phyloP scores from a whole-genome alignment of 2,797 vertebrate genomes.

The Babyrousa celebensis region DNA sequence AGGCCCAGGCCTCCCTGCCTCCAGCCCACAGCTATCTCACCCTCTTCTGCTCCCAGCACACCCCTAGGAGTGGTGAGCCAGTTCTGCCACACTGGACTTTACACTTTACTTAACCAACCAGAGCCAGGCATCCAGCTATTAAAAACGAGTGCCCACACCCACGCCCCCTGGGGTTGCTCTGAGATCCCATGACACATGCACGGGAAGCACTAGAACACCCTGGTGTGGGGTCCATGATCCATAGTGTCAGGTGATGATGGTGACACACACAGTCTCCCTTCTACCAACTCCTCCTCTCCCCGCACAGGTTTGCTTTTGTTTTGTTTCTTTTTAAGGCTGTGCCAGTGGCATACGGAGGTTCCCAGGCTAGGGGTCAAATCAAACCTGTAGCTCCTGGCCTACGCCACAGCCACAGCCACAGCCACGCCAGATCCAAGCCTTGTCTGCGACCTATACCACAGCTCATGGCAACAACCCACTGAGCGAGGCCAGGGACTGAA shows the following conservation, averaged over 20 bases:
- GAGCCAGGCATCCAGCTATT: neutral
- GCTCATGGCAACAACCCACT: no score
- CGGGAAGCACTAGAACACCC: fast-evolving
- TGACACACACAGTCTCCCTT: neutral
- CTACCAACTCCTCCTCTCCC: neutral
- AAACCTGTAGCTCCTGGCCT: no score
- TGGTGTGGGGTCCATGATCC: neutral
- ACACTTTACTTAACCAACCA: neutral
- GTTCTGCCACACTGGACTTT: neutral
- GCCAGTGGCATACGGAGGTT: no score
- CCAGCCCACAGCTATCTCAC: neutral
- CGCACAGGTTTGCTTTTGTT: no score
- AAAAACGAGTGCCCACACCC: neutral
- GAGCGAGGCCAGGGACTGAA: no score
- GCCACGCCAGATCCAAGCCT: no score
- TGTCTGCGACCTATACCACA: no score
- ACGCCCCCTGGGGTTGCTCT: neutral
- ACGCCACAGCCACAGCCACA: no score
- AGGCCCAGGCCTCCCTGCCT: neutral
- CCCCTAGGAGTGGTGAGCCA: neutral
- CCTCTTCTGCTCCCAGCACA: neutral
- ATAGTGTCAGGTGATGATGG: neutral
- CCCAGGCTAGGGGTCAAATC: no score
- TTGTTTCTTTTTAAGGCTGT: no score
- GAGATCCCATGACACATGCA: neutral